Percentiles rank a stretch among this genome's conserved stretches.
Conservation (phyloP, 2,797 vertebrate species). For the Dipus sagitta region DNA sequence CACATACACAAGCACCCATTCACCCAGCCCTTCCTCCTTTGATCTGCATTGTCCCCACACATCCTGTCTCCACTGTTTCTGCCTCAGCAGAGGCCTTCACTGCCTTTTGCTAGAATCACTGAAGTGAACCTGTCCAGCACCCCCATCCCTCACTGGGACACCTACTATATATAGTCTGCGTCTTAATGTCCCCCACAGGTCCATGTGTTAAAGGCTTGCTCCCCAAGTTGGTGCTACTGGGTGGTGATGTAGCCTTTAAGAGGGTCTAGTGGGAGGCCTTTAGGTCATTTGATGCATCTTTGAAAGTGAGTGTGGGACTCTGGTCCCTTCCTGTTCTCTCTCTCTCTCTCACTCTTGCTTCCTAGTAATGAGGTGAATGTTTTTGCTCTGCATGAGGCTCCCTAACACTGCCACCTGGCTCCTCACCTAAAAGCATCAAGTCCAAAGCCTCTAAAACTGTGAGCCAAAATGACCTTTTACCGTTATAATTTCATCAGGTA, state of each 20-base stretch:
- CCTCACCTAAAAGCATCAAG: background rate
- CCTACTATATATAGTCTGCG: background rate
- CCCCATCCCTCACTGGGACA: background rate
- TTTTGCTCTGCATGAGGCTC: background rate
- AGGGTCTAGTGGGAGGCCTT: background rate
- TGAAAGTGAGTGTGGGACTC: background rate
- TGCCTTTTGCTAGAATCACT: background rate
- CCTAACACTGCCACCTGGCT: background rate
- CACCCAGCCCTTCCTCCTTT: background rate
- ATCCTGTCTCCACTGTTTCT: background rate
- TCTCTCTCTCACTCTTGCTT: background rate
- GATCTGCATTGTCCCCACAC: too few species aligned
- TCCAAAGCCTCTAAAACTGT: background rate
- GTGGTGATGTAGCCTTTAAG: background rate
- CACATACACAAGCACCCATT: background rate
- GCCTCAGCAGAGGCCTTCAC: background rate
- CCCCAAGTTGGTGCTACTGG: background rate
- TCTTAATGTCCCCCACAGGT: background rate
- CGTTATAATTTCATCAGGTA: background rate
- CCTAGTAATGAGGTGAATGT: background rate
- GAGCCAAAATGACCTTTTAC: background rate
- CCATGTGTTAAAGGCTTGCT: background rate
- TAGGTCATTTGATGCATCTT: background rate
- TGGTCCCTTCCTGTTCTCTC: background rate
- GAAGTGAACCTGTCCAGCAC: too few species aligned